phyloP scores from a whole-genome alignment of 2,797 vertebrate species.

The Anas bernieri region DNA sequence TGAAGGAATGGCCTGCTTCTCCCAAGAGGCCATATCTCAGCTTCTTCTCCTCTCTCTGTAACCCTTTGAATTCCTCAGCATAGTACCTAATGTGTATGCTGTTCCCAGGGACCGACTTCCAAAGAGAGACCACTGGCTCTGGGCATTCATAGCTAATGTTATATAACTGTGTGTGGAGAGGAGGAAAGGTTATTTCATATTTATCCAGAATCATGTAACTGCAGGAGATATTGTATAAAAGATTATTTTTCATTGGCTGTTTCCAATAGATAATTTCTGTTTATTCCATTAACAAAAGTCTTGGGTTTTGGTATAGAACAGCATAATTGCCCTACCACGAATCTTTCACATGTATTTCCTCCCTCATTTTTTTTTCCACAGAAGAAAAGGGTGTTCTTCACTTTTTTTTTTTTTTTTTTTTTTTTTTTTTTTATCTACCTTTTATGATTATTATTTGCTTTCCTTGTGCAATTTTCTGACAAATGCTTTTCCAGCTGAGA shows the following conservation, averaged over 20 bases:
- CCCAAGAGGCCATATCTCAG: slow-evolving; percentile 28
- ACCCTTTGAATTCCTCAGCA: slow-evolving; percentile 4
- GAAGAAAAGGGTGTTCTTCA: neutral
- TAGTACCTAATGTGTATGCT: neutral
- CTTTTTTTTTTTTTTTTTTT: neutral
- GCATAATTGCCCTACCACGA: neutral
- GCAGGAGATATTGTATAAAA: neutral
- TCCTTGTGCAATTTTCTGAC: neutral
- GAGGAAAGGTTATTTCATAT: neutral
- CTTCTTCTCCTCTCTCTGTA: slow-evolving; percentile 1
- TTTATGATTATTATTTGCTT: neutral
- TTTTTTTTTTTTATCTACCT: neutral
- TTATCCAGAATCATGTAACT: neutral
- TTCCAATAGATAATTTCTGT: neutral
- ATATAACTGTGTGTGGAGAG: neutral
- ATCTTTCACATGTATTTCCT: neutral
- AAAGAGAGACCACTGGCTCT: neutral
- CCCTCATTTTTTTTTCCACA: neutral
- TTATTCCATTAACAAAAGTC: neutral
- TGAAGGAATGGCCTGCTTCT: slow-evolving; percentile 37
- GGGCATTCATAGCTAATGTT: neutral
- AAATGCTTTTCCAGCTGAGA: neutral
- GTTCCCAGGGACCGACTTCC: neutral
- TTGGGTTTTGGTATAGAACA: neutral
- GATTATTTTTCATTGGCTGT: neutral